Evolutionary conservation across 2,888 invertebrate species (phyloP).

Genomic region (Apocheima hispidaria): DNA sequence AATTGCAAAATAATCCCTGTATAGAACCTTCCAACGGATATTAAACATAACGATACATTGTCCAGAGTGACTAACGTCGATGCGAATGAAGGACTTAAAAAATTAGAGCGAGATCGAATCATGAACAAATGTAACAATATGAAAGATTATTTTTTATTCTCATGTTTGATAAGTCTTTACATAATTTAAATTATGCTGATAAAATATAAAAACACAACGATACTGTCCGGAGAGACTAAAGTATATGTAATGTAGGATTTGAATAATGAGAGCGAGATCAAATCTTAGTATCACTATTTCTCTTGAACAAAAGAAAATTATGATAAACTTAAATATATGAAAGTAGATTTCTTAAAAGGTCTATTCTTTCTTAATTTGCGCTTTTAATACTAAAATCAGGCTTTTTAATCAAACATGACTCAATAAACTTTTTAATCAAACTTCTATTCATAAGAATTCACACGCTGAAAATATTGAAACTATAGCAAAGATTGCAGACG

Average conservation of each 20-base stretch:
- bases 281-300: not conserved
- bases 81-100: slow-evolving; percentile 19
- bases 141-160: no score
- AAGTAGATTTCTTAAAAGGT: slow-evolving; percentile 4
- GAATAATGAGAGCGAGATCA: slow-evolving; percentile 15
- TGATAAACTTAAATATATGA: not conserved
- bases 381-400: not conserved
- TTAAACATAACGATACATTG: slow-evolving; percentile 36
- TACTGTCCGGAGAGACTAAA: slow-evolving; percentile 17
- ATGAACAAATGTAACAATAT: no score
- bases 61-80: slow-evolving; percentile 10
- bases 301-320: not conserved
- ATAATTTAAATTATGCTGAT: no score
- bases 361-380: no score
- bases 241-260: slow-evolving; percentile 19
- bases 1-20: slow-evolving; percentile 70
- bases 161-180: no score
- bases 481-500: slow-evolving; percentile 26
- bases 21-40: slow-evolving; percentile 41
- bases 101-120: slow-evolving; percentile 14
- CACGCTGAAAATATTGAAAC: slow-evolving; percentile 17
- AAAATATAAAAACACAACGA: slow-evolving; percentile 37
- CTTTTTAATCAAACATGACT: no score
- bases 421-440: slow-evolving; percentile 16
- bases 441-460: slow-evolving; percentile 6